Conservation (phyloP, 1,140 invertebrate species). For the Nymphalis io region DNA sequence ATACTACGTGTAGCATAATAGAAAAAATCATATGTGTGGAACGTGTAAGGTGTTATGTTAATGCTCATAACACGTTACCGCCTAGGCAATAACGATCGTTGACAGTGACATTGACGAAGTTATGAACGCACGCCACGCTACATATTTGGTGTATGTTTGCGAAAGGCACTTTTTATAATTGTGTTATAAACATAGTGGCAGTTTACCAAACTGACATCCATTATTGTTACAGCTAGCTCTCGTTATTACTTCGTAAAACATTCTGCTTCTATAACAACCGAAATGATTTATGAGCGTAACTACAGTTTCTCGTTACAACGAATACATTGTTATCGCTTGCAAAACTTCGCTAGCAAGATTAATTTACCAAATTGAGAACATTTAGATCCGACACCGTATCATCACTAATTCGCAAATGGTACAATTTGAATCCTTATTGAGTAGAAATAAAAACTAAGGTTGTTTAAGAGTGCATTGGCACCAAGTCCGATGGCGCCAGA, state of each 20-base stretch:
- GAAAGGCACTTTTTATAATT: not conserved
- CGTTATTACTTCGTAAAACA: constrained; percentile 2
- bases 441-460: constrained; percentile 52
- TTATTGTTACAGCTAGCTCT: not conserved
- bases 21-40: constrained; percentile 28
- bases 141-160: not conserved
- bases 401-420: constrained; percentile 39
- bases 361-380: not conserved
- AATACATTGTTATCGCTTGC: constrained; percentile 1
- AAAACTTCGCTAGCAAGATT: not conserved
- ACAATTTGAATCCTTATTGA: constrained; percentile 51
- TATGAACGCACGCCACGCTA: constrained; percentile 27
- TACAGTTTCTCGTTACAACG: constrained; percentile 3
- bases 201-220: not conserved
- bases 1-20: constrained; percentile 36
- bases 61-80: constrained; percentile 8
- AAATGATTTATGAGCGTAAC: not conserved
- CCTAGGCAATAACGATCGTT: constrained; percentile 1
- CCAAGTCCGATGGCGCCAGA: constrained; percentile 53
- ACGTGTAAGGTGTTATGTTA: constrained; percentile 18
- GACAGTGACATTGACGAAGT: constrained; percentile 17
- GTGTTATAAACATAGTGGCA: not conserved
- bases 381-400: not conserved
- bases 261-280: constrained; percentile 2
- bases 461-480: constrained; percentile 47